Evolutionary conservation across 2,797 vertebrate genomes (phyloP), one percentile per base, ranked within the genome.

Genomic region (Pangasius sanitwongsei): DNA sequence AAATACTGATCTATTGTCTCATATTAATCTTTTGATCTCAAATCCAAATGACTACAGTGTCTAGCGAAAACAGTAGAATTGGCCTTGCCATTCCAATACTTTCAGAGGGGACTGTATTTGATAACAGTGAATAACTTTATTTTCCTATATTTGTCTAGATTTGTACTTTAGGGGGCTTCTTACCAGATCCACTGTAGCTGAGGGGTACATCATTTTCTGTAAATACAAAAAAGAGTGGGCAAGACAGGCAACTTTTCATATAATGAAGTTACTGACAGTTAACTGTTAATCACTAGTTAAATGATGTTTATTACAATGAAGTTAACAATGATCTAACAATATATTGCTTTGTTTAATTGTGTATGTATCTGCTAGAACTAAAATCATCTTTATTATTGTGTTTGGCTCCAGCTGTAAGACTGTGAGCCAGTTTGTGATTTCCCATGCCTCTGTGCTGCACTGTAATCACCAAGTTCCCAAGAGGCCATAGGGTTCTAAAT

Each of bases 401-500:
- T 63, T 28, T 74, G 85, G 44, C 78, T 69, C 34, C 44, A 67
- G 69, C 77, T 72, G 85, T 87, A 85, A 65, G 88, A 44, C 28
- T 80, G 4, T 55, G 20, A 48, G 7, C 44, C 88, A 92, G 88
- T 91, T 34, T 57, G 87, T 86, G 65, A 82, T 31, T 67, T 57
- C 83, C 34, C 88, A 91, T 69, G 23, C 78, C 25, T 67, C 84
- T 65, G 86, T 87, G 81, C 83, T 31, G 67, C 74, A 87, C 70
- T 50, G 91, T 90, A 86, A 75, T 91, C 86, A 87, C 78, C 78
- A 28, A 31, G 41, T 87, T 67, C 72, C 90, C 89, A 18, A 1
- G 48, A 87, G 86, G 84, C 67, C 80, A 70, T n/a, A 61, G 53
- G 72, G 50, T 63, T 86, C 37, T 53, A 44, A 80, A 61, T 87